A percentile compares a stretch with the other conserved stretches of the same genome.
Evolutionary conservation across 2,888 invertebrate genomes (phyloP).

Genomic region (Axea sp.): DNA sequence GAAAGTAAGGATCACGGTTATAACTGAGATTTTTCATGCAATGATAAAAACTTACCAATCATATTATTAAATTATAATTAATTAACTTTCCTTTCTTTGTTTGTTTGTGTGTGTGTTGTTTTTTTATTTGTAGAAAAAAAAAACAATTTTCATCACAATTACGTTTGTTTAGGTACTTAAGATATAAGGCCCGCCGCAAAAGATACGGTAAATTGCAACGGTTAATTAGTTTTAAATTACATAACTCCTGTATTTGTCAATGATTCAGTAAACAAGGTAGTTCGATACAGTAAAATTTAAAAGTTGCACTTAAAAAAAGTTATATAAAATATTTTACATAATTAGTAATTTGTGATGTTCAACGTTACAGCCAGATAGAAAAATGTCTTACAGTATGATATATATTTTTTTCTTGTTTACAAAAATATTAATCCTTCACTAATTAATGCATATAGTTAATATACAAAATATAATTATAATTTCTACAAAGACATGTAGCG

Average conservation of each 20-base stretch:
- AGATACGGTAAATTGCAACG: constrained; percentile 24
- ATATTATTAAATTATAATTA: constrained; percentile 70
- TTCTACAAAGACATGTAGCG: too few relatives aligned
- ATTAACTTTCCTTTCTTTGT: constrained; percentile 63
- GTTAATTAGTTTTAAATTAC: not conserved
- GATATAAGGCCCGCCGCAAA: constrained; percentile 65
- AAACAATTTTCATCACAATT: constrained; percentile 73
- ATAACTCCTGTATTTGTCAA: not conserved
- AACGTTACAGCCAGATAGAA: too few relatives aligned
- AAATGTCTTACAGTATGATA: too few relatives aligned
- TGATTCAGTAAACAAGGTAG: too few relatives aligned
- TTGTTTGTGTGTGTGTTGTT: not conserved
- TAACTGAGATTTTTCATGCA: constrained; percentile 46
- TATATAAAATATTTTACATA: too few relatives aligned
- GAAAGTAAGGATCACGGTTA: not conserved
- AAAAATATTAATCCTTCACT: too few relatives aligned
- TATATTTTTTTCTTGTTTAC: too few relatives aligned
- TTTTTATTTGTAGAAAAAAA: constrained; percentile 56
- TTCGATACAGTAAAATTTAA: too few relatives aligned
- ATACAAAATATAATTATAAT: too few relatives aligned
- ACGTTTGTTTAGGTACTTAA: constrained; percentile 68
- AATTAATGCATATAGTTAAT: too few relatives aligned
- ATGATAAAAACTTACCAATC: constrained; percentile 65
- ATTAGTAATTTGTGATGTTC: too few relatives aligned
- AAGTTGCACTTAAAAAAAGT: too few relatives aligned